These are phyloP conservation scores for Metellina segmentata DNA, from an alignment of 2,888 invertebrate species.

Conservation along the genomic window DNA sequence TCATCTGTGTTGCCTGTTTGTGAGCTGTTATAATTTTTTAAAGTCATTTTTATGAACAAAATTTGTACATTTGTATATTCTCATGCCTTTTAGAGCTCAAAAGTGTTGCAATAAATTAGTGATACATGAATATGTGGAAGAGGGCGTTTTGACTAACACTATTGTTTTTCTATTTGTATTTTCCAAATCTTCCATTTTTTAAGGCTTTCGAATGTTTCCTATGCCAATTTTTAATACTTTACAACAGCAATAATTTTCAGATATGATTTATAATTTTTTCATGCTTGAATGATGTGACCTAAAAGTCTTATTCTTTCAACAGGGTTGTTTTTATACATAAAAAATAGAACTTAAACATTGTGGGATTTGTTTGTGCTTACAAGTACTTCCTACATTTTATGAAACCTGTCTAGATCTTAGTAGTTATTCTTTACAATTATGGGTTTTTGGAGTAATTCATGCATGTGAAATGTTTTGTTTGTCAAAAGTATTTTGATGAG, in stretches of 20 bases:
- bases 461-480: too few species aligned
- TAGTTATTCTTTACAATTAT: too few species aligned
- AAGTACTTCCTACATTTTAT: too few species aligned
- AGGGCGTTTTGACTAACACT: conserved; percentile 11
- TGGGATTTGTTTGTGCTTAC: too few species aligned
- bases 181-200: conserved; percentile 29
- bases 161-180: conserved; percentile 22
- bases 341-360: not conserved
- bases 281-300: not conserved
- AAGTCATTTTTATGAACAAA: conserved; percentile 65
- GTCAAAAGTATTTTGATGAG: too few species aligned
- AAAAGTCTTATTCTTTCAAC: not conserved
- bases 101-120: conserved; percentile 43
- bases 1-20: conserved; percentile 68
- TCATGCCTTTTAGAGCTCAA: conserved; percentile 19
- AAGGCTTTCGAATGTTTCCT: not conserved
- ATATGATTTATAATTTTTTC: conserved; percentile 3
- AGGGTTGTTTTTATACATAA: not conserved
- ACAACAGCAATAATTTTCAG: conserved; percentile 10
- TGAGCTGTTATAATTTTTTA: conserved; percentile 44
- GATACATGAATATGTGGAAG: conserved; percentile 5
- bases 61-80: conserved; percentile 58
- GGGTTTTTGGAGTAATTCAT: too few species aligned
- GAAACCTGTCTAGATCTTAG: too few species aligned
- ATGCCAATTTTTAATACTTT: not conserved